Evolutionary conservation across 2,113 vertebrate species (phyloP), one percentile per base, ranked within the genome.

Genomic region (Panthera tigris): DNA sequence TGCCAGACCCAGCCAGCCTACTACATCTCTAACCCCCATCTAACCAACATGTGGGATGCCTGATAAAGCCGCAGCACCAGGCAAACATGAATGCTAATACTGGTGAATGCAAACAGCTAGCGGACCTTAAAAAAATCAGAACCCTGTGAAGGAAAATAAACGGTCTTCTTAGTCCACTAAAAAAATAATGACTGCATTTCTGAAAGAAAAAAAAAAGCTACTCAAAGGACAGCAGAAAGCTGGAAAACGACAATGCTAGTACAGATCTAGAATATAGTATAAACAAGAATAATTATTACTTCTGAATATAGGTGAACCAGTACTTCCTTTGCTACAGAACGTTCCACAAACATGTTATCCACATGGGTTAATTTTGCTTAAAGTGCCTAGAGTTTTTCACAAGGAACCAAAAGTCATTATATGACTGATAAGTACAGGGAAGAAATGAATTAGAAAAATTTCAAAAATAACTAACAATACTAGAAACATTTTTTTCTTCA

Each of bases 401-500:
- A 92, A 95, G 57, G 27, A 94, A 92, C 55, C 76, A 97, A 95
- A 85, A 57, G 83, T 92, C 33, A 39, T 29, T 23, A 11, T 78
- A 94, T 61, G 25, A 66, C 4, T 94, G 55, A 86, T 86, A 50
- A 92, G 63, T 94, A 94, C 50, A 94, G 80, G 57, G 21, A 94
- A 95, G 25, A 89, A 89, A 83, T 81, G 2, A 97, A 66, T 87
- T 89, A 80, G 65, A 48, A 94, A 95, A 96, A 48, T 27, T 84
- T 90, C 14, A 89, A 78, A 95, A 97, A 92, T 85, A 89, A 71
- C 52, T 92, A 88, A 69, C 15, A 91, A 87, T 29, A 94, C 39
- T 61, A 84, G 13, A 66, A 66, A 86, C 19, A 89, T 19, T n/a
- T 91, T 91, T 92, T 89, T 73, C 63, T 83, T 52, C 31, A 83